These are phyloP conservation scores for Cyphomyrus plagiostoma DNA, from an alignment of 2,113 vertebrate species.

Conservation along the genomic window DNA sequence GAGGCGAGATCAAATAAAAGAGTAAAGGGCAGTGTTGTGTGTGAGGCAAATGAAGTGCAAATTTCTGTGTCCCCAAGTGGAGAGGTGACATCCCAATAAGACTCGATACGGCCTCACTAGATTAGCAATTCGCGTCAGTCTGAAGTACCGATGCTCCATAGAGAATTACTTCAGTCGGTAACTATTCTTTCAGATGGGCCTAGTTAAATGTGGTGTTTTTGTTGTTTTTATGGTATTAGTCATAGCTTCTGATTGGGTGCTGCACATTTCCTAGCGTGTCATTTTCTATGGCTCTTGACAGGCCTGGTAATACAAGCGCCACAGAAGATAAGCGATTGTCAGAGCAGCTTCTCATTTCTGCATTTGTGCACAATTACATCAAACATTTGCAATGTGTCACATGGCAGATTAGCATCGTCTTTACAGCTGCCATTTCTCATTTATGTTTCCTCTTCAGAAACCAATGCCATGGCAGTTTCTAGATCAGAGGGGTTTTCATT, in stretches of 20 bases:
- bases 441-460: not conserved
- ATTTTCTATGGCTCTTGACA: not conserved
- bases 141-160: not conserved
- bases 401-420: not conserved
- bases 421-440: not conserved
- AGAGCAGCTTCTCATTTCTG: not conserved
- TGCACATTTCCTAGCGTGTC: not conserved
- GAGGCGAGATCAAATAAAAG: constrained; percentile 48
- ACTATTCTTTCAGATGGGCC: not conserved
- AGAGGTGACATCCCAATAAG: constrained; percentile 41
- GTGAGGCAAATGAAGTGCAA: constrained; percentile 23
- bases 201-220: not conserved
- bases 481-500: not conserved
- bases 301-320: not conserved
- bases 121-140: not conserved
- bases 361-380: not conserved
- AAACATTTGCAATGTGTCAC: not conserved
- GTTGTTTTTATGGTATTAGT: not conserved
- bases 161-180: not conserved
- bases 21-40: constrained; percentile 42
- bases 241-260: not conserved
- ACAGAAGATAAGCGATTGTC: not conserved
- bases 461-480: not conserved
- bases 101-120: constrained; percentile 31
- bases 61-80: constrained; percentile 37